Percentiles rank a stretch among this genome's conserved stretches.
These are phyloP conservation scores for Stenopsyche tienmushanensis DNA, from an alignment of 1,140 invertebrate genomes.

Conservation along the genomic window DNA sequence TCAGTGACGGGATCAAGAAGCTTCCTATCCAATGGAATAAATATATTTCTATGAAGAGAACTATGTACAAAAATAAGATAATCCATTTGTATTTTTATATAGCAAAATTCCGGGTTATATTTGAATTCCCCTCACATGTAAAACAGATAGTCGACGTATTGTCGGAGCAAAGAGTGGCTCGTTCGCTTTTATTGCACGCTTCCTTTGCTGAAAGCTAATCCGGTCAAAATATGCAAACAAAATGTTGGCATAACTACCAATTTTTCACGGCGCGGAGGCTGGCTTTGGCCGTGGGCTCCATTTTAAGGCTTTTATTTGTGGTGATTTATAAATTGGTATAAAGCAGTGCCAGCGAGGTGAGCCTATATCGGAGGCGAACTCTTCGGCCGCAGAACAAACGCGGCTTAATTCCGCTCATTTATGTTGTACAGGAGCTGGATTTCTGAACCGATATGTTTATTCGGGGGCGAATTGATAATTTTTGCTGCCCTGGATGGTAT, in stretches of 20 bases:
- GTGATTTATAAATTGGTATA: slow-evolving; percentile 37
- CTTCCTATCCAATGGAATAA: too few relatives aligned
- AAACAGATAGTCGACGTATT: too few relatives aligned
- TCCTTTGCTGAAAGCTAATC: background rate
- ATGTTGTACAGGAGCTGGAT: slow-evolving; percentile 32
- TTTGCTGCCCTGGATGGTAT: background rate
- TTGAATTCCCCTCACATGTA: too few relatives aligned
- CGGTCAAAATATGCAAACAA: background rate
- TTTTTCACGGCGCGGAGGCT: background rate
- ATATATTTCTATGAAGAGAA: too few relatives aligned
- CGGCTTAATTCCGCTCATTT: slow-evolving; percentile 37
- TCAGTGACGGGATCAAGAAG: too few relatives aligned
- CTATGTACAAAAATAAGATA: too few relatives aligned
- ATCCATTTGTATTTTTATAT: too few relatives aligned
- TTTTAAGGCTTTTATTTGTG: slow-evolving; percentile 13
- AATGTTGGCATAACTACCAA: background rate
- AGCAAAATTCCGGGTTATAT: too few relatives aligned
- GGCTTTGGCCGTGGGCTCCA: background rate
- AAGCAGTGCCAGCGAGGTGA: slow-evolving; percentile 7
- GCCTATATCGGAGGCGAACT: background rate
- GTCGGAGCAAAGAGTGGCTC: too few relatives aligned
- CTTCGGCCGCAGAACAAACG: slow-evolving; percentile 26
- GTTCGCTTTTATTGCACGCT: too few relatives aligned
- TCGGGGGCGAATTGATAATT: slow-evolving; percentile 11
- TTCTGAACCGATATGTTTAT: slow-evolving; percentile 35